phyloP scores from a whole-genome alignment of 2,797 vertebrate genomes.

The Neostethus bicornis region DNA sequence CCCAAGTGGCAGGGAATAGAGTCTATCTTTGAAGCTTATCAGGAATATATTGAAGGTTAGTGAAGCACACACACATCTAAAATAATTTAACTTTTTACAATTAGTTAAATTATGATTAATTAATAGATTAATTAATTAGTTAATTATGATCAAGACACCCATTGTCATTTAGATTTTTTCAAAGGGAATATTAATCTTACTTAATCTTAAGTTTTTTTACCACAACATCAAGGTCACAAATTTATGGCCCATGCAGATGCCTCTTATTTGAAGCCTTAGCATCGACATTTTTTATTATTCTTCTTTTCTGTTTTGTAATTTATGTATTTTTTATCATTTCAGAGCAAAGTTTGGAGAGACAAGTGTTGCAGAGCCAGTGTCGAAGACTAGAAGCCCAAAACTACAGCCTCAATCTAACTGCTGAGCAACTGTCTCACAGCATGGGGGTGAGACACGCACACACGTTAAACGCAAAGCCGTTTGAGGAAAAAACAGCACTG shows the following conservation, averaged over 20 bases:
- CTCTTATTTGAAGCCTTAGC: neutral
- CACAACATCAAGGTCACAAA: no score
- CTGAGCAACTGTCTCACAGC: slow-evolving; percentile 94
- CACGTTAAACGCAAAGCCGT: neutral
- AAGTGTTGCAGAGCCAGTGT: slow-evolving; percentile 94
- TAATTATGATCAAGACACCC: no score
- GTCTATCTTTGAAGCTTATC: slow-evolving; percentile 96
- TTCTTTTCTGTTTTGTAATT: neutral
- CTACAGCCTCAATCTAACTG: slow-evolving; percentile 94
- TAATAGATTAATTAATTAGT: no score
- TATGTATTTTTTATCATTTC: neutral
- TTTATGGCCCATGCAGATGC: no score
- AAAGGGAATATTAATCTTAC: no score
- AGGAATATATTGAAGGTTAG: slow-evolving; percentile 95
- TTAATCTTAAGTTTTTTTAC: no score
- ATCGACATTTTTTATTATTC: neutral
- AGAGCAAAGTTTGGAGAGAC: slow-evolving; percentile 96
- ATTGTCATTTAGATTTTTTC: no score
- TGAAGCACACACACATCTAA: neutral
- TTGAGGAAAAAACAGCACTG: neutral
- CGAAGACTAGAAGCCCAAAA: slow-evolving; percentile 94
- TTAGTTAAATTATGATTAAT: no score
- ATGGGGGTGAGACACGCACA: slow-evolving; percentile 89
- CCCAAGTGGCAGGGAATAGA: slow-evolving; percentile 96
- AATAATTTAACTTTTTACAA: no score